Evolutionary conservation across 2,797 vertebrate genomes (phyloP), one percentile per base, ranked within the genome.

Genomic region (Xyrichtys novacula): DNA sequence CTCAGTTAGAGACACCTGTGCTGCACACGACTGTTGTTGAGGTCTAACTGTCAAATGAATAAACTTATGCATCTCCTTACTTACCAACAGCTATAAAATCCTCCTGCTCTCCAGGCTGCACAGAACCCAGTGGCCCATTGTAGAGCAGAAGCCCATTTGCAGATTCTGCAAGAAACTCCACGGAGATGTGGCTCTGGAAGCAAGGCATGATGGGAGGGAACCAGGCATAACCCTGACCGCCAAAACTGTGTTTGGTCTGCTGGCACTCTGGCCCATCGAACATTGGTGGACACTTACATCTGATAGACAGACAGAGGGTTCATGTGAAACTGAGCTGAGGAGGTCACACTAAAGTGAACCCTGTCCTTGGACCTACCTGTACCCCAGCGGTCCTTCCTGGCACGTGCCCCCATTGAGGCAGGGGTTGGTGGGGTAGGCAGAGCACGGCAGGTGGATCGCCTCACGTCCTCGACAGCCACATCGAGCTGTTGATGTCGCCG

Each of bases 201-300:
- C 96, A 97, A 52, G 91, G 94, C 71, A 79, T 94, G 74, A 97
- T 89, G 78, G 95, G 94, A 79, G 95, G 92, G 54, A 97, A 97
- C 96, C 96, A 97, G 71, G 96, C 95, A 39, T 96, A 97, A 43
- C 96, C 96, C 0, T 89, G 89, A 0, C 95, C 96, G 4, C 88
- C 90, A 48, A 97, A 97, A 59, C 92, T 95, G 88, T 90, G 95
- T 55, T 94, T 95, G 72, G 94, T 97, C 89, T 96, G 96, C 85
- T 97, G 95, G 79, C 96, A 97, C 66, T 96, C 93, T 0, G 96
- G 96, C 3, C 96, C 96, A 0, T 96, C 92, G 40, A 94, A 95
- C 92, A 94, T 93, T 46, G 93, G 85, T 22, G 91, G 83, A 83
- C 96, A 97, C 66, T 87, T 90, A 76, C 96, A 97, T 39, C 96